Percentiles rank a stretch among this genome's conserved stretches.
Conservation (phyloP, 2,888 invertebrate genomes). For the Tiphia femorata region DNA sequence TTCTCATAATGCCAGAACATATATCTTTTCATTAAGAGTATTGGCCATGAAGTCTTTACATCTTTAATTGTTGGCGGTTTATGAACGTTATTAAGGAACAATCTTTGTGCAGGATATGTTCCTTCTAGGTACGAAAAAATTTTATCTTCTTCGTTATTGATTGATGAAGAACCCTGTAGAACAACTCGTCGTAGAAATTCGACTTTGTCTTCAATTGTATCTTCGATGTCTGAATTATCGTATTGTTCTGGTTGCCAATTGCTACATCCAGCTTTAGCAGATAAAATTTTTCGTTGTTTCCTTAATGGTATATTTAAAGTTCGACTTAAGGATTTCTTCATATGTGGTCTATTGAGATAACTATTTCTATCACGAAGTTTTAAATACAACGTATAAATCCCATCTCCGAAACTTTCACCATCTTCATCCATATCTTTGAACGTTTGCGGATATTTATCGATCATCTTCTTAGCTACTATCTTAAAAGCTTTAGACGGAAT, state of each 20-base stretch:
- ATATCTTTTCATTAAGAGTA: slow-evolving; percentile 1
- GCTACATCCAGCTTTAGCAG: slow-evolving; percentile 9
- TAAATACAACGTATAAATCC: not conserved
- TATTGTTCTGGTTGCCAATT: slow-evolving; percentile 12
- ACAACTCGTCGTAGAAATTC: not conserved
- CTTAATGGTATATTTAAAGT: slow-evolving; percentile 7
- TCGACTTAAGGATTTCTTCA: not conserved
- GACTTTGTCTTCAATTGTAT: not conserved
- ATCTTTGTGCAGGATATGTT: slow-evolving; percentile 8
- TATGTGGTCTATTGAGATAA: slow-evolving; percentile 6
- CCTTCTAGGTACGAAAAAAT: not conserved
- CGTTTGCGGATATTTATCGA: slow-evolving; percentile 2
- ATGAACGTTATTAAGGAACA: slow-evolving; percentile 5
- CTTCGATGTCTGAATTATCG: not conserved
- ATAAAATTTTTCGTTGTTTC: slow-evolving; percentile 9
- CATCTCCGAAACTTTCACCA: slow-evolving; percentile 5
- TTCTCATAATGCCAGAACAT: slow-evolving; percentile 6
- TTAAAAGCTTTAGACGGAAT: slow-evolving; percentile 10
- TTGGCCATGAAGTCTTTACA: slow-evolving; percentile 1
- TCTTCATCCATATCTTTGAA: slow-evolving; percentile 6
- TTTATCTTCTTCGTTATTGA: not conserved
- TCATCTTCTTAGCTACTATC: not conserved
- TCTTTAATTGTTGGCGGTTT: slow-evolving; percentile 1
- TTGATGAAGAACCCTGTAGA: not conserved
- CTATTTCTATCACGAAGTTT: slow-evolving; percentile 10